These are phyloP conservation scores for Bilobella aurantiaca DNA, from an alignment of 1,140 invertebrate species.

Conservation along the genomic window DNA sequence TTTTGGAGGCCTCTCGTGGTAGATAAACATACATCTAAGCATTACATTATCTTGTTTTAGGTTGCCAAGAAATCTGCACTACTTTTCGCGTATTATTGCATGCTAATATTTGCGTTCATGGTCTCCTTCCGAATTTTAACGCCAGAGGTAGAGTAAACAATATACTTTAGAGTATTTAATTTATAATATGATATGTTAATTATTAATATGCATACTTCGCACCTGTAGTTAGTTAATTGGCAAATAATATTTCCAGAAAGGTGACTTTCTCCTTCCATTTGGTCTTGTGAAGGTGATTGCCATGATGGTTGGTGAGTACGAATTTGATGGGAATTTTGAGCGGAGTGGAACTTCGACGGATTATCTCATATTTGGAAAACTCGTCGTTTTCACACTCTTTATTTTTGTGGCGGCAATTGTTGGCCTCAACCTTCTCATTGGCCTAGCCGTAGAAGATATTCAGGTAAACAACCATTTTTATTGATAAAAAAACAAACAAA, in stretches of 20 bases:
- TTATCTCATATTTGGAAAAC: neutral
- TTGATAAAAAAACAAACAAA: neutral
- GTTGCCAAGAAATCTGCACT: neutral
- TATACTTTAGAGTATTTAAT: too few species aligned
- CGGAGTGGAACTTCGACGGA: neutral
- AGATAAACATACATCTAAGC: neutral
- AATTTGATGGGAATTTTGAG: constrained; percentile 2
- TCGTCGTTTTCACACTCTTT: neutral
- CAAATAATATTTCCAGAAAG: neutral
- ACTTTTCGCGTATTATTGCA: neutral
- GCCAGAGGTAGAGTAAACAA: neutral
- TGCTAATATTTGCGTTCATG: constrained; percentile 1
- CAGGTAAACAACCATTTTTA: neutral
- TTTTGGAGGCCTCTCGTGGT: too few species aligned
- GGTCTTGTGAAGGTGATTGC: neutral
- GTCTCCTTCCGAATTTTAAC: neutral
- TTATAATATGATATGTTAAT: too few species aligned
- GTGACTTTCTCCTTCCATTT: neutral
- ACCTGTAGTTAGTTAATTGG: neutral
- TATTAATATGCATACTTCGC: too few species aligned
- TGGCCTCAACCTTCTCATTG: neutral
- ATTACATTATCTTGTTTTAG: neutral
- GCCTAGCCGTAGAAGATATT: neutral
- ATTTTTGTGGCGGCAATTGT: neutral
- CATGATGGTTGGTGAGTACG: neutral